Evolutionary conservation across 1,140 invertebrate species (phyloP).

Genomic region (Pinna nobilis): DNA sequence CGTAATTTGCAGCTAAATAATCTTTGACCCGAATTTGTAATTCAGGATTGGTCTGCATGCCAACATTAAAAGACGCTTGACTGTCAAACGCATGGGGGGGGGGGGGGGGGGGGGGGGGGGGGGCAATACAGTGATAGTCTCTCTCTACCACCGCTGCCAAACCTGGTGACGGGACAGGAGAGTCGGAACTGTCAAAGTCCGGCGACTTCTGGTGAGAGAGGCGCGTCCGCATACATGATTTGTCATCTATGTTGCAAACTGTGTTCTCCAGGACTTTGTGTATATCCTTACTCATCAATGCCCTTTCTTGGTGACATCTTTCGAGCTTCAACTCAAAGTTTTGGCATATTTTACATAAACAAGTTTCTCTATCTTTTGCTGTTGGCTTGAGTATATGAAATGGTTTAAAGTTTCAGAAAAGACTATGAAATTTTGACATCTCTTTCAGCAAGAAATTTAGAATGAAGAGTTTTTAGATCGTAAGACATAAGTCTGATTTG

Average conservation of each 20-base stretch:
- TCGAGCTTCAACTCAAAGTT: constrained; percentile 19
- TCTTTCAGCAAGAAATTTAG: constrained; percentile 26
- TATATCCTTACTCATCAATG: constrained; percentile 6
- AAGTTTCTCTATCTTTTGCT: constrained; percentile 31
- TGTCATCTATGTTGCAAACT: constrained; percentile 17
- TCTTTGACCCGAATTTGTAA: too few species aligned
- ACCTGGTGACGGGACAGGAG: too few species aligned
- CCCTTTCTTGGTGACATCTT: constrained; percentile 5
- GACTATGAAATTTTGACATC: constrained; percentile 28
- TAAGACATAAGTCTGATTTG: constrained; percentile 28
- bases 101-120: too few species aligned
- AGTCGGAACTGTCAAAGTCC: too few species aligned
- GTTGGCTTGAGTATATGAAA: constrained; percentile 16
- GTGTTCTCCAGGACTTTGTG: not conserved
- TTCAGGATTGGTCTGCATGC: too few species aligned
- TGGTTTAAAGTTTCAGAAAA: constrained; percentile 31
- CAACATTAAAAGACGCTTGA: too few species aligned
- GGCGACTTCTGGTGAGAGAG: too few species aligned
- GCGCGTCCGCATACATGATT: constrained; percentile 29
- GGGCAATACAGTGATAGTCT: too few species aligned
- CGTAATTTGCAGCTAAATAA: too few species aligned
- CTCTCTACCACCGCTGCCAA: too few species aligned
- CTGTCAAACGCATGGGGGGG: too few species aligned
- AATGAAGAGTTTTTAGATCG: constrained; percentile 24
- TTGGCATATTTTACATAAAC: constrained; percentile 34